Base-by-base conservation (phyloP, 2,113 vertebrate genomes). In the Aphyosemion australe region DNA sequence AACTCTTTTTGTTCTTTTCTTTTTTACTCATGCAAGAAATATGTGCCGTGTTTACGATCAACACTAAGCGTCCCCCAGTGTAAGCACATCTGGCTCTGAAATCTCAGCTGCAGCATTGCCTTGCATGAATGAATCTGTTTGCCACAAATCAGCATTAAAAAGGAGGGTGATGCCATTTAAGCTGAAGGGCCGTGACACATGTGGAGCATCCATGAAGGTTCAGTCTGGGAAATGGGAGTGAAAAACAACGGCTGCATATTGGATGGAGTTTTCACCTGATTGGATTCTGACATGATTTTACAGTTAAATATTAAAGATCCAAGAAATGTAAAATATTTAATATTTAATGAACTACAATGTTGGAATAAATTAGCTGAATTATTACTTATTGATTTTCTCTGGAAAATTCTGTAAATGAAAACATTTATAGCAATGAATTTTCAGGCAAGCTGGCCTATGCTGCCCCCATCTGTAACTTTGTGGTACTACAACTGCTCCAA, bases 61-160 rank as follows among this genome's bases (percentile, higher is more conserved):
- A 67, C 54, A 65, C 53, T 72, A 19, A 53, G 50, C 32, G 48
- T 67, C 51, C 56, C 6, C 26, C 72, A 80, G n/a, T n/a, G n/a
- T n/a, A n/a, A 84, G 81, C 72, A 81, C 77, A 83, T 81, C 79
- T 78, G 79, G 78, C 65, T 68, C 61, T 26, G 32, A 72, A 72
- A 65, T 65, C 66, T 71, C 59, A 70, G 32, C 69, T 64, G 72
- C 64, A 82, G 74, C 45, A 8, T 55, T 6, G 2, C 43, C 52
- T 57, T 16, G 12, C 54, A 26, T 26, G 26, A 26, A 5, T 63
- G 60, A 78, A 85, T 86, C 75, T 82, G 79, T 62, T 69, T 62
- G 51, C 72, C 59, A 61, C 76, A 80, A 85, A 83, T 69, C 65
- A 79, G 70, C 26, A 51, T 37, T 1, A 76, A 80, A 78, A 73